Evolutionary conservation across 2,888 invertebrate genomes (phyloP), one percentile per base, ranked within the genome.

Genomic region (Archaeoteleia sp.): DNA sequence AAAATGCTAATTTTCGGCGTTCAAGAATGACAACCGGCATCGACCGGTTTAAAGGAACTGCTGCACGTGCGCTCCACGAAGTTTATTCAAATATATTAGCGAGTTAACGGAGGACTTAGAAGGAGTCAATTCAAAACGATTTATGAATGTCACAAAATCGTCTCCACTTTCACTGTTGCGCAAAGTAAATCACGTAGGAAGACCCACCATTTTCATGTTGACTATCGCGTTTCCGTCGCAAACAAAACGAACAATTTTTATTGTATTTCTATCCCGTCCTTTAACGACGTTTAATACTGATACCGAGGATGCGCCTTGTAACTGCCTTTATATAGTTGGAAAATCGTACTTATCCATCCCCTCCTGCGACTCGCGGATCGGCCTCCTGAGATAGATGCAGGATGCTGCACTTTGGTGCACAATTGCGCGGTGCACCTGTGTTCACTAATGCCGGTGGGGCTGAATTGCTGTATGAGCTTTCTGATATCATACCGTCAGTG

Each of bases 241-340:
- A 45, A n/a, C 34, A 57, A 60, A 43, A 65, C 58, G 32, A 70
- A 43, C 39, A 48, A 63, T 68, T 46, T 10, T 4, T 14, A 35
- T 34, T 57, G 25, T 51, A 51, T 70, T 40, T 42, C 43, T 69
- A 67, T 71, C 65, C 71, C 61, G 74, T 76, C 71, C 73, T 75
- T 77, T 71, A 75, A 76, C 74, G 68, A 74, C 72, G 72, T 71
- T 71, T 74, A 74, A 76, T 79, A 77, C 75, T 75, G 77, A 78
- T 80, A 82, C 79, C 79, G 73, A 71, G 72, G 78, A 79, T 82
- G 73, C 72, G 57, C 77, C 62, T 68, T 67, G 77, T 75, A 77
- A 77, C 76, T 72, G 80, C 75, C 83, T 83, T 84, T 84, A 82
- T 84, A 84, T 84, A 84, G 77, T 72, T 74, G 80, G 79, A 78